Conservation (phyloP, 2,888 invertebrate genomes). For the Idaea aversata region DNA sequence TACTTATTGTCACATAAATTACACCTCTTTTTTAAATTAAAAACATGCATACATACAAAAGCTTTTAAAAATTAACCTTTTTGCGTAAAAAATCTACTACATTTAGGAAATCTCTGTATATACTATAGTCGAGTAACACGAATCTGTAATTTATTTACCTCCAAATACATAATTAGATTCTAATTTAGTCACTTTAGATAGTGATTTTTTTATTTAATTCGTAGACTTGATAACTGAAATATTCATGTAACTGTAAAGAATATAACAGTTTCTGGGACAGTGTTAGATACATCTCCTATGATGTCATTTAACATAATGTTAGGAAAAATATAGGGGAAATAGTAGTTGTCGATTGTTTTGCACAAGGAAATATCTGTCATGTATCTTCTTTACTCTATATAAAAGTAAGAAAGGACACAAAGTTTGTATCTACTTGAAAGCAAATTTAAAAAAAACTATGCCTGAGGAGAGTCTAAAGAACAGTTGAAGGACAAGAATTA, state of each 20-base stretch:
- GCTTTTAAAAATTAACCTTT: not conserved
- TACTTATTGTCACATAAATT: not conserved
- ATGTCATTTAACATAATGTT: slow-evolving; percentile 61
- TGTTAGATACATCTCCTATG: slow-evolving; percentile 58
- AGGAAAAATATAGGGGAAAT: slow-evolving; percentile 28
- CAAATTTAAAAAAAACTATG: too few species aligned
- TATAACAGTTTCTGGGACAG: slow-evolving; percentile 43
- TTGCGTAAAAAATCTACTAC: not conserved
- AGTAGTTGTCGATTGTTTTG: not conserved
- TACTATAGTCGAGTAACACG: not conserved
- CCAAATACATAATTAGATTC: not conserved
- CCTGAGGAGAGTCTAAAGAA: too few species aligned
- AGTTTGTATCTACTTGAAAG: too few species aligned
- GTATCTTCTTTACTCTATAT: not conserved
- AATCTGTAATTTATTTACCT: not conserved
- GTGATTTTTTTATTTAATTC: not conserved
- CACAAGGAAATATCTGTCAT: not conserved
- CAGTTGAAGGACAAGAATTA: too few species aligned
- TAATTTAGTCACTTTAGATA: not conserved
- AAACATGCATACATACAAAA: not conserved
- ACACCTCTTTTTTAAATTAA: slow-evolving; percentile 19
- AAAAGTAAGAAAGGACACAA: not conserved
- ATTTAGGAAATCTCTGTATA: not conserved
- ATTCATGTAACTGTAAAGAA: slow-evolving; percentile 20
- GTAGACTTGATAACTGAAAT: not conserved